phyloP scores from a whole-genome alignment of 2,888 invertebrate genomes.

The Drosophila maculinotata region DNA sequence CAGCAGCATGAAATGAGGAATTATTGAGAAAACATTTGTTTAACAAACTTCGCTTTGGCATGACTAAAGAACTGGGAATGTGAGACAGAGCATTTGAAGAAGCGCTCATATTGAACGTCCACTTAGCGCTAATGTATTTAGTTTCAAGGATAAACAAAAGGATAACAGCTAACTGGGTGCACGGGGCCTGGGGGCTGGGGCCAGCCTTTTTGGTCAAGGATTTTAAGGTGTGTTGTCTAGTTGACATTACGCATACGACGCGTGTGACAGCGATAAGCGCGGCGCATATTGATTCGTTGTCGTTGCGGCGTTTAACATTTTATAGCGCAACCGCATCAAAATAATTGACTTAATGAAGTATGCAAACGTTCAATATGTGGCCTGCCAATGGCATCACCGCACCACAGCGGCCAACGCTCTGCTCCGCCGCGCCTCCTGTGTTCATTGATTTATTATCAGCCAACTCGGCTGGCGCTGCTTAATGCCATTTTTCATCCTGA shows the following conservation, averaged over 20 bases:
- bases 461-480: constrained; percentile 19
- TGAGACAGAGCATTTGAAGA: not conserved
- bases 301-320: constrained; percentile 51
- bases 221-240: constrained; percentile 64
- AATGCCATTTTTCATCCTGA: constrained; percentile 66
- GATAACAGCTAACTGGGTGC: constrained; percentile 32
- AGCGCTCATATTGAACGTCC: constrained; percentile 43
- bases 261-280: constrained; percentile 19
- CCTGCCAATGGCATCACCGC: constrained; percentile 20
- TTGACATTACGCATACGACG: constrained; percentile 62
- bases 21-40: constrained; percentile 48
- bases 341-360: constrained; percentile 78
- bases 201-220: constrained; percentile 61
- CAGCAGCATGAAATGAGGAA: constrained; percentile 15
- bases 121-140: constrained; percentile 60
- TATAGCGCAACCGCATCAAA: constrained; percentile 66
- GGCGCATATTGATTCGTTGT: constrained; percentile 57
- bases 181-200: not conserved
- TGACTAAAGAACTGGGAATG: not conserved
- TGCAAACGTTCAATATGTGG: constrained; percentile 54
- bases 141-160: constrained; percentile 58
- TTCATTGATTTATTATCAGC: constrained; percentile 68
- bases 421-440: not conserved
- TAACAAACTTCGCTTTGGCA: constrained; percentile 21
- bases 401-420: constrained; percentile 4